Conservation (phyloP, 2,888 invertebrate genomes). For the Temnothorax rugatulus region DNA sequence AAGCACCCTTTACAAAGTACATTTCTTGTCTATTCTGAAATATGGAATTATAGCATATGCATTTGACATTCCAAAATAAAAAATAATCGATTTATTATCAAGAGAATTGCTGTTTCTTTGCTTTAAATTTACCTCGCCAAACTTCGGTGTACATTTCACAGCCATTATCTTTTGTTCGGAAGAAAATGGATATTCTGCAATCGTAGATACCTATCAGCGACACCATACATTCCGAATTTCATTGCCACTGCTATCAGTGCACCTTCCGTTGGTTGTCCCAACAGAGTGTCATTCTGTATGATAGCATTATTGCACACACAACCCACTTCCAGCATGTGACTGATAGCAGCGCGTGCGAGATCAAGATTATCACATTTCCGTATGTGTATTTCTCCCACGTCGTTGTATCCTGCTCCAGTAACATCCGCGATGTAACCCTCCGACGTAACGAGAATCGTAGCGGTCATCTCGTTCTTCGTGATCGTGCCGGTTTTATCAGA, state of each 20-base stretch:
- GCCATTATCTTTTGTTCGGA: constrained; percentile 99
- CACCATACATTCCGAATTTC: constrained; percentile 96
- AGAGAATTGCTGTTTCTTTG: neutral
- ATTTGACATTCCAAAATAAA: neutral
- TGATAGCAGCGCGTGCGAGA: constrained; percentile 91
- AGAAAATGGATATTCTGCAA: constrained; percentile 97
- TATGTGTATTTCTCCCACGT: constrained; percentile 94
- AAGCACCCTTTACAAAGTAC: constrained; percentile 97
- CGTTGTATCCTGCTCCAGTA: constrained; percentile 96
- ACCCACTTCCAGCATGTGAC: constrained; percentile 95
- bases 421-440: constrained; percentile 97
- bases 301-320: constrained; percentile 98
- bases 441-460: constrained; percentile 96
- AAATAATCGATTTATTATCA: neutral
- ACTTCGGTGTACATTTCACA: constrained; percentile 95
- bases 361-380: constrained; percentile 92
- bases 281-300: constrained; percentile 93
- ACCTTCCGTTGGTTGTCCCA: constrained; percentile 99
- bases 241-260: constrained; percentile 96
- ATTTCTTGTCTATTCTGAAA: constrained; percentile 90
- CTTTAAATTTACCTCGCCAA: constrained; percentile 87
- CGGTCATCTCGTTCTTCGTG: constrained; percentile 99
- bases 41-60: constrained; percentile 1
- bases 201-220: constrained; percentile 93
- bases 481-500: constrained; percentile 99